A percentile compares a stretch with the other conserved stretches of the same genome.
Conservation (phyloP, 1,140 invertebrate species). For the Camponotus floridanus region DNA sequence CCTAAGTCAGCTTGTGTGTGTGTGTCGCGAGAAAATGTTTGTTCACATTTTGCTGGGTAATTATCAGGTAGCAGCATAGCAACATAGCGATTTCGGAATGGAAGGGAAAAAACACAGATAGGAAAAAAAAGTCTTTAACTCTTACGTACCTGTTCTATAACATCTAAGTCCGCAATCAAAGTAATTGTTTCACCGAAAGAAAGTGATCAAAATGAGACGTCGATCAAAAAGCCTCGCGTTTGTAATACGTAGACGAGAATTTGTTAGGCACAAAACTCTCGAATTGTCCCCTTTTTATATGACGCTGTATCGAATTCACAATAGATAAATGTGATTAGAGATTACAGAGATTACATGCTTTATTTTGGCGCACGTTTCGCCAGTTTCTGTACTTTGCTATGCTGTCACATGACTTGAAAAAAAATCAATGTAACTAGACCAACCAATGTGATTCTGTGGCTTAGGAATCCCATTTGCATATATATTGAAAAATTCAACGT, state of each 20-base stretch:
- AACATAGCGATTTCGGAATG: constrained; percentile 1
- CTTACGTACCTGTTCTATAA: constrained; percentile 72
- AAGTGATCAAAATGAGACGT: constrained; percentile 53
- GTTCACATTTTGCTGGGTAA: constrained; percentile 3
- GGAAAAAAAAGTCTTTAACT: constrained; percentile 20
- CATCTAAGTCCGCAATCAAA: constrained; percentile 70
- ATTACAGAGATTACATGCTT: constrained; percentile 17
- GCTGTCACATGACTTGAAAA: constrained; percentile 14
- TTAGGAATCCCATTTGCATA: not conserved
- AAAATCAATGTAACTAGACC: not conserved
- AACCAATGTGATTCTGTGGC: constrained; percentile 45
- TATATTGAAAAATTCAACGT: not conserved
- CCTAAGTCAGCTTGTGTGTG: constrained; percentile 38
- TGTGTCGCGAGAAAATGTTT: not conserved
- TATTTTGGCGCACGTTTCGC: not conserved
- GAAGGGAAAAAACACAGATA: not conserved
- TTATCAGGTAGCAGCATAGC: constrained; percentile 15
- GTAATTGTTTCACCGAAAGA: constrained; percentile 53
- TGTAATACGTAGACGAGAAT: constrained; percentile 36
- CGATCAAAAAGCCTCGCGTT: constrained; percentile 66
- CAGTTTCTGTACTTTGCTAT: constrained; percentile 14
- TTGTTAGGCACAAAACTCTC: constrained; percentile 19
- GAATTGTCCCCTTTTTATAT: constrained; percentile 59
- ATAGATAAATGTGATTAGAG: constrained; percentile 31
- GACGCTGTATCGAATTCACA: constrained; percentile 40